phyloP scores from a whole-genome alignment of 2,888 invertebrate species.

The Drosophila anomalata region DNA sequence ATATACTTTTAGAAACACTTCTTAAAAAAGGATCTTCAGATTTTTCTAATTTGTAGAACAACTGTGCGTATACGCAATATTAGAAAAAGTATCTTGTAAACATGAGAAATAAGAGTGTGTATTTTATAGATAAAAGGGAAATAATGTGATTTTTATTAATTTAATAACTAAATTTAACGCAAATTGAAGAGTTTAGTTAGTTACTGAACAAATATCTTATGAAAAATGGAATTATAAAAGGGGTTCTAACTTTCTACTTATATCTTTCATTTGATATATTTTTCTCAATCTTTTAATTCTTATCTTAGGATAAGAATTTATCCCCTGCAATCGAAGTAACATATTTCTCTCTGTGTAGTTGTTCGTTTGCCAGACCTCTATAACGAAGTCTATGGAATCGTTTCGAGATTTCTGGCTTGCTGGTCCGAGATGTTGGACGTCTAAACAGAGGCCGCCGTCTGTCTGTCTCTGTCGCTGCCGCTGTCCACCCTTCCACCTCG shows the following conservation, averaged over 20 bases:
- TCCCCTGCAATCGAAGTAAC: too few species aligned
- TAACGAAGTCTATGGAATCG: constrained; percentile 31
- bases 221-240: background rate
- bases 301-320: background rate
- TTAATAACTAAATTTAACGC: too few species aligned
- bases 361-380: constrained; percentile 20
- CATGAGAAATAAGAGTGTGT: too few species aligned
- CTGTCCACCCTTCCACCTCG: background rate
- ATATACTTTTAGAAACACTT: background rate
- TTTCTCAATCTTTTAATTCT: background rate
- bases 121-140: too few species aligned
- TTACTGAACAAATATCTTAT: background rate
- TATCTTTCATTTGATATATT: background rate
- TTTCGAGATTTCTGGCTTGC: constrained; percentile 30
- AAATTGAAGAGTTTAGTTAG: too few species aligned
- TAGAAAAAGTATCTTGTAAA: too few species aligned
- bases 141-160: too few species aligned
- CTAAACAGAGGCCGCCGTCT: constrained; percentile 43
- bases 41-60: background rate
- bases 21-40: background rate
- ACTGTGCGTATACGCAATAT: background rate
- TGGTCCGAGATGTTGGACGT: constrained; percentile 30
- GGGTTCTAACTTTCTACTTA: background rate
- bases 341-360: constrained; percentile 11
- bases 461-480: constrained; percentile 23